A percentile compares a stretch with the other conserved stretches of the same genome.
These are phyloP conservation scores for Pantherophis vulpinus DNA, from an alignment of 2,797 vertebrate species.

Conservation along the genomic window DNA sequence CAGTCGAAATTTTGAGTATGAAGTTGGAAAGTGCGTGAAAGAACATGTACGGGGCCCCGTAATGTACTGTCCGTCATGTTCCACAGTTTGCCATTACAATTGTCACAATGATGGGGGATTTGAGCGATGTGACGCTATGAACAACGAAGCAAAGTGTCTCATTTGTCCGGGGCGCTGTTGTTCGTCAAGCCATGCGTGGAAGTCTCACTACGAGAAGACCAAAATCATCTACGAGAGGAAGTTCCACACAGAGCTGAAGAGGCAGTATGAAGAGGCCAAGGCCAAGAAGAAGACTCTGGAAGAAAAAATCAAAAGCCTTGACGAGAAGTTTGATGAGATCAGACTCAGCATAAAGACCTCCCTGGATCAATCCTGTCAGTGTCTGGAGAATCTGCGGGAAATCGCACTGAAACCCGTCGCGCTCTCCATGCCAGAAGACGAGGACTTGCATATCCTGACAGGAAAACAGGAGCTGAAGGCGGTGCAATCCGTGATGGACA, in stretches of 20 bases:
- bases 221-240: not conserved
- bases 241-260: constrained; percentile 32
- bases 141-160: not conserved
- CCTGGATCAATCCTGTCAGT: not conserved
- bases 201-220: not conserved
- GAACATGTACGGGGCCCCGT: not conserved
- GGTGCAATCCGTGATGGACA: constrained; percentile 17
- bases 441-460: constrained; percentile 47
- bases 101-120: not conserved
- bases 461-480: constrained; percentile 48
- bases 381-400: constrained; percentile 42
- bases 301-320: not conserved
- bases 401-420: constrained; percentile 52
- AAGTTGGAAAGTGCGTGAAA: not conserved
- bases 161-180: not conserved
- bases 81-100: constrained; percentile 11
- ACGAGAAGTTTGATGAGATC: not conserved
- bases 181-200: constrained; percentile 39
- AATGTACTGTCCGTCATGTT: not conserved
- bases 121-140: not conserved
- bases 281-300: not conserved
- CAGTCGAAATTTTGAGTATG: constrained; percentile 23
- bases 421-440: constrained; percentile 49
- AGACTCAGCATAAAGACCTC: not conserved
- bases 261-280: constrained; percentile 33